Evolutionary conservation across 1,140 invertebrate species (phyloP).

Genomic region (Ceratosolen solmsi): DNA sequence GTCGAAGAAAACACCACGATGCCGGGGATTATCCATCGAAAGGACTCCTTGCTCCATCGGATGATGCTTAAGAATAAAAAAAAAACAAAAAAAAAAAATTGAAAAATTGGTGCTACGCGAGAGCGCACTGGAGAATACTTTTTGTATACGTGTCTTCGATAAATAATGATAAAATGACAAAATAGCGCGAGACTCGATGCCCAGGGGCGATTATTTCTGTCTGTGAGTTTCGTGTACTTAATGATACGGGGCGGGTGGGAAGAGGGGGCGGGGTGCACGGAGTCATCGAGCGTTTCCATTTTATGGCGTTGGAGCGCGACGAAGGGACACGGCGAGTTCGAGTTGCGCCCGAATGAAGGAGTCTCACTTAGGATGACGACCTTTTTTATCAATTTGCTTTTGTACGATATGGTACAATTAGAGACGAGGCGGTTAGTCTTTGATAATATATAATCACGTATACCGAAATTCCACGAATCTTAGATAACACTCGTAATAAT

Average conservation of each 20-base stretch:
- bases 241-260: no score
- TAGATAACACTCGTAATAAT: slow-evolving; percentile 17
- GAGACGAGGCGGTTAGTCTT: slow-evolving; percentile 10
- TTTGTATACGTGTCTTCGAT: slow-evolving; percentile 31
- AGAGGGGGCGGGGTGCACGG: not conserved
- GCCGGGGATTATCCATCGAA: slow-evolving; percentile 31
- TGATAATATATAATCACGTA: slow-evolving; percentile 27
- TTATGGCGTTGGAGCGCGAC: slow-evolving; percentile 26
- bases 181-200: not conserved
- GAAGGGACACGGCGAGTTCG: slow-evolving; percentile 35
- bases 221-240: slow-evolving; percentile 30
- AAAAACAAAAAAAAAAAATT: not conserved
- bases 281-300: not conserved
- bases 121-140: slow-evolving; percentile 25
- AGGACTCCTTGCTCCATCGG: slow-evolving; percentile 17
- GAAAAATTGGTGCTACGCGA: slow-evolving; percentile 45
- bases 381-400: slow-evolving; percentile 31
- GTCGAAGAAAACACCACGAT: not conserved
- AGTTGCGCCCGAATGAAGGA: not conserved
- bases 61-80: slow-evolving; percentile 25
- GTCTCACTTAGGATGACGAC: not conserved
- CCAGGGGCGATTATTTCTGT: slow-evolving; percentile 12
- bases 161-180: slow-evolving; percentile 17
- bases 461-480: not conserved
- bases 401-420: slow-evolving; percentile 8